phyloP scores from a whole-genome alignment of 2,888 invertebrate species.

The Drosophila dives region DNA sequence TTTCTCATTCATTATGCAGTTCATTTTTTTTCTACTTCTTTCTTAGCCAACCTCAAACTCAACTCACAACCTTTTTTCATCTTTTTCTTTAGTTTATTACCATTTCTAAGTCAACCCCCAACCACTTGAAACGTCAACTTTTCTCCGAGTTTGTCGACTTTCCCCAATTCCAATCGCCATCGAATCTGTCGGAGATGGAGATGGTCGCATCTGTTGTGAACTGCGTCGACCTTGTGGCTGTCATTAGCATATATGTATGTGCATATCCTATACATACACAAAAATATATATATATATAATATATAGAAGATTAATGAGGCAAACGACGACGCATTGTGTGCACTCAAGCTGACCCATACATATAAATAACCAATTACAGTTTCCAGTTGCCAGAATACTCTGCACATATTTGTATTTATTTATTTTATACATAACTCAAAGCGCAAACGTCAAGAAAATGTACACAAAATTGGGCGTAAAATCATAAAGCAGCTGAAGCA shows the following conservation, averaged over 20 bases:
- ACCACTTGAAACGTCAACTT: not conserved
- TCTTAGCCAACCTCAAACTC: not conserved
- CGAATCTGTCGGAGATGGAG: not conserved
- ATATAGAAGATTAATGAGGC: conserved; percentile 43
- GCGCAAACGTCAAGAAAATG: conserved; percentile 63
- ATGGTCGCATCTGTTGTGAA: conserved; percentile 17
- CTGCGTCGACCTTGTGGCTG: conserved; percentile 56
- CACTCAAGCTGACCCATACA: conserved; percentile 33
- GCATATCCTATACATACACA: not conserved
- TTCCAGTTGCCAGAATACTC: conserved; percentile 6
- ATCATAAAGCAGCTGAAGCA: conserved; percentile 22
- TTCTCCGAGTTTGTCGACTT: conserved; percentile 16
- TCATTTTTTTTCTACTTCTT: not conserved
- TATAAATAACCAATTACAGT: conserved; percentile 60
- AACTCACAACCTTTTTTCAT: not conserved
- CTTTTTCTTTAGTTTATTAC: not conserved
- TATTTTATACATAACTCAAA: conserved; percentile 15
- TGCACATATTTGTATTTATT: not conserved
- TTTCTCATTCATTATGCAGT: conserved; percentile 10
- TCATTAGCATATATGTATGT: conserved; percentile 41
- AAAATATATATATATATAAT: not conserved
- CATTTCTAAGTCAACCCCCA: not conserved
- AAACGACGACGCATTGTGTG: conserved; percentile 26
- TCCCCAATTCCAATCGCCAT: not conserved
- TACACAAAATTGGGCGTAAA: conserved; percentile 31